These are phyloP conservation scores for Hirudo medicinalis DNA, from an alignment of 1,140 invertebrate species.

Conservation along the genomic window DNA sequence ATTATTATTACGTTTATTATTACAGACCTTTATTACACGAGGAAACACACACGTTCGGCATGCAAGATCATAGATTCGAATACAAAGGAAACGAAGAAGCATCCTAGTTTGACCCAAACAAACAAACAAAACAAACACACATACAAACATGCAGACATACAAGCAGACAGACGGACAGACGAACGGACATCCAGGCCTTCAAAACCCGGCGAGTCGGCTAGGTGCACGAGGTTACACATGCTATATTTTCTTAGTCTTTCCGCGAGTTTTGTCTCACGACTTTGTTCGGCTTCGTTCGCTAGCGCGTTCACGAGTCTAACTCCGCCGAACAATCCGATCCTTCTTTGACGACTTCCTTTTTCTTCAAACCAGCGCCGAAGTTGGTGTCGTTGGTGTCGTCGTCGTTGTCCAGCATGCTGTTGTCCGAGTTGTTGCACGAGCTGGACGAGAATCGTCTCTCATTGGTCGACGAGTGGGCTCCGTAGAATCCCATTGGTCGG, in stretches of 20 bases:
- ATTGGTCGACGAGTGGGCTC: background rate
- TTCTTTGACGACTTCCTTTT: background rate
- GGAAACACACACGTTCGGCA: too few species aligned
- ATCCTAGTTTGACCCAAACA: background rate
- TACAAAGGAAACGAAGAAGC: too few species aligned
- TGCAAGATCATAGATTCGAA: too few species aligned
- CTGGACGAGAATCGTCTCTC: background rate
- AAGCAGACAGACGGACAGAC: background rate
- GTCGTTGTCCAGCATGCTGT: background rate
- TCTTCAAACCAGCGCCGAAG: background rate
- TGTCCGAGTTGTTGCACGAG: background rate
- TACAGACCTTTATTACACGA: too few species aligned
- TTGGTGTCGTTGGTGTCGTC: background rate
- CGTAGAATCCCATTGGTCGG: slow-evolving; percentile 3
- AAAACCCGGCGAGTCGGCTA: too few species aligned
- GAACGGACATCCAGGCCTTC: background rate
- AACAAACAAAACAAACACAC: background rate
- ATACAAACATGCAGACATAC: background rate
- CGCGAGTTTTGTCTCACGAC: too few species aligned
- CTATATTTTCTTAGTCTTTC: too few species aligned
- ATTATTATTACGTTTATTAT: too few species aligned
- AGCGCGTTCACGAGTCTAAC: too few species aligned
- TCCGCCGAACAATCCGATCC: background rate
- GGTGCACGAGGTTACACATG: too few species aligned
- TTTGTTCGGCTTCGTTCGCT: too few species aligned